A percentile compares a stretch with the other conserved stretches of the same genome.
Evolutionary conservation across 2,113 vertebrate species (phyloP).

Genomic region (Notothenia coriiceps): DNA sequence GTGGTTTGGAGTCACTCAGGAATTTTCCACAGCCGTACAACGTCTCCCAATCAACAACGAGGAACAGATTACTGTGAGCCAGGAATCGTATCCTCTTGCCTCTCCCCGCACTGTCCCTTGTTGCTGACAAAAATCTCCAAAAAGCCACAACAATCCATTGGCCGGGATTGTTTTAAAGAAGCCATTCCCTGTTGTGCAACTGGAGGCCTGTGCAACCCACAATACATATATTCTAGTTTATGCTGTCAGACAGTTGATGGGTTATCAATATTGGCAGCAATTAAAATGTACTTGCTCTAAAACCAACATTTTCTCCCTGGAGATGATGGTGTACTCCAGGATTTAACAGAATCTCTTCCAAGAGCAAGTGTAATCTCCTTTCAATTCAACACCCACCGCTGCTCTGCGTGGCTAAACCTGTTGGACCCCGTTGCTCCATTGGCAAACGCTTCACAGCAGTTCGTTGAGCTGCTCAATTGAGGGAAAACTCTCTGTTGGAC

Average conservation of each 20-base stretch:
- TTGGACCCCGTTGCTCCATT: constrained; percentile 70
- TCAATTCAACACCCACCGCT: constrained; percentile 41
- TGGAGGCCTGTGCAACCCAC: constrained; percentile 11
- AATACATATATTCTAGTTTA: not conserved
- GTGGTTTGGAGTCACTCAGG: constrained; percentile 82
- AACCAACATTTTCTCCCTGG: not conserved
- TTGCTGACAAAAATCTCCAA: constrained; percentile 64
- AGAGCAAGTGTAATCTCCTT: constrained; percentile 46
- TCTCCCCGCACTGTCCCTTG: constrained; percentile 70
- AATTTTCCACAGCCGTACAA: constrained; percentile 83
- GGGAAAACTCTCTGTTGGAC: constrained; percentile 47
- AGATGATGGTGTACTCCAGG: constrained; percentile 20
- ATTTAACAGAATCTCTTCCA: constrained; percentile 33
- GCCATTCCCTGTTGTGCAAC: constrained; percentile 66
- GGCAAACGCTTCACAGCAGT: constrained; percentile 71
- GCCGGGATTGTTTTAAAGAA: constrained; percentile 44
- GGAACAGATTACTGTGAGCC: constrained; percentile 80
- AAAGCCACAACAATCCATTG: constrained; percentile 55
- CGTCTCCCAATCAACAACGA: constrained; percentile 83
- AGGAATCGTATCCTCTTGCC: constrained; percentile 74
- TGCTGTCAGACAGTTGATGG: constrained; percentile 21
- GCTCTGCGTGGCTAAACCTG: constrained; percentile 66
- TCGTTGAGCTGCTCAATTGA: constrained; percentile 56
- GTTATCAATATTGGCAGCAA: constrained; percentile 10
- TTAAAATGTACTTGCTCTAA: constrained; percentile 16